phyloP scores from a whole-genome alignment of 2,797 vertebrate species.

The Garrulus glandarius region DNA sequence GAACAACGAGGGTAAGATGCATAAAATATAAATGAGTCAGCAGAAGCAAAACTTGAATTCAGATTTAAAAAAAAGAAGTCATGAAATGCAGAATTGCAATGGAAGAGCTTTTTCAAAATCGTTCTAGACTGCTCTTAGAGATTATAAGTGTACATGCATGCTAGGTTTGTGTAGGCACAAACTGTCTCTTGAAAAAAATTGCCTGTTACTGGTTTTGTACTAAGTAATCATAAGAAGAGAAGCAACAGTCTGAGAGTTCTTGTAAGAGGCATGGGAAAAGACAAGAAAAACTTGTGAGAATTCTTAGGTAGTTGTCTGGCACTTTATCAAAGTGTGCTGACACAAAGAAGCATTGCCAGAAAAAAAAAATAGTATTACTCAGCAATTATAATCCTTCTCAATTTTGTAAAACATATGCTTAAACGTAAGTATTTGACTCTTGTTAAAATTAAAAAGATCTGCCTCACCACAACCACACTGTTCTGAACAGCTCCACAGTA shows the following conservation, averaged over 20 bases:
- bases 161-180: background rate
- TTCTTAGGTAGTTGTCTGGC: background rate
- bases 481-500: background rate
- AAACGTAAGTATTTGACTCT: background rate
- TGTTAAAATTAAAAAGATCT: background rate
- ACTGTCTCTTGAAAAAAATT: background rate
- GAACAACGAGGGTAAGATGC: background rate
- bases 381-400: background rate
- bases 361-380: background rate
- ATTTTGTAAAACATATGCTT: background rate
- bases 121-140: background rate
- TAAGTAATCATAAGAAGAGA: background rate
- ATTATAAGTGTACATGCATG: fast-evolving
- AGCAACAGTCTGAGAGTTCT: background rate
- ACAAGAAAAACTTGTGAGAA: background rate
- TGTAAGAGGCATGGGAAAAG: background rate
- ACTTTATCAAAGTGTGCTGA: background rate
- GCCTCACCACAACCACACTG: background rate
- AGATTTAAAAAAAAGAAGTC: background rate
- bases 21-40: background rate
- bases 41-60: background rate
- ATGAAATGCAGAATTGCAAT: background rate
- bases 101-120: background rate
- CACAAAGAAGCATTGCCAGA: background rate
- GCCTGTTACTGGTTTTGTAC: background rate